Conservation (phyloP, 1,140 invertebrate species). For the Drosophila lacteicornis region DNA sequence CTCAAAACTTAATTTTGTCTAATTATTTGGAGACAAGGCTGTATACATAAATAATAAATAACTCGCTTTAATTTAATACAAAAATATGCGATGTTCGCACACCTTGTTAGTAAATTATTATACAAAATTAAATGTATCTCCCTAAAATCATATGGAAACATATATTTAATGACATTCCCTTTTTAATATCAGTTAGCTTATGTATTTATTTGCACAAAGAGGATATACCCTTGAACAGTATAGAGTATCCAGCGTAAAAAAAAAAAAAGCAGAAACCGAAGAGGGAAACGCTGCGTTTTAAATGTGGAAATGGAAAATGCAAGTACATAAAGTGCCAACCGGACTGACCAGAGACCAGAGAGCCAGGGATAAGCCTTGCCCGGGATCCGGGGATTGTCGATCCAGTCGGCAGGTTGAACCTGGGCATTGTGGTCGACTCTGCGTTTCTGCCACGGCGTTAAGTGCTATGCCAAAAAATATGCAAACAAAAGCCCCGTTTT, state of each 20-base stretch:
- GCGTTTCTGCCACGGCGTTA: constrained; percentile 35
- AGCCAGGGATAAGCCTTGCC: constrained; percentile 59
- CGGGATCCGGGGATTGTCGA: constrained; percentile 20
- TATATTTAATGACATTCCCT: too few relatives aligned
- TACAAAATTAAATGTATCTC: too few relatives aligned
- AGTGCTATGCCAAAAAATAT: constrained; percentile 64
- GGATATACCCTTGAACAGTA: not conserved
- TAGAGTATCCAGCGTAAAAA: not conserved
- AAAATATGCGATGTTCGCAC: too few relatives aligned
- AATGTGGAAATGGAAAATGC: constrained; percentile 68
- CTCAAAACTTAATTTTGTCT: too few relatives aligned
- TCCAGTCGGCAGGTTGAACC: constrained; percentile 27
- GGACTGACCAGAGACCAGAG: constrained; percentile 30
- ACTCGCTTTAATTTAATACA: too few relatives aligned
- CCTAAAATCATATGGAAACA: too few relatives aligned
- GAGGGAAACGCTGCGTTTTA: constrained; percentile 38
- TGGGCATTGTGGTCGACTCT: constrained; percentile 68
- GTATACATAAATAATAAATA: too few relatives aligned
- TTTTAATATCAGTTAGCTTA: too few relatives aligned
- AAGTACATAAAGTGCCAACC: constrained; percentile 52
- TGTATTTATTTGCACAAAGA: too few relatives aligned
- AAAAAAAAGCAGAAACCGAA: constrained; percentile 15
- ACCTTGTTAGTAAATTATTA: too few relatives aligned
- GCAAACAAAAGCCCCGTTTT: constrained; percentile 49
- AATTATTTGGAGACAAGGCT: too few relatives aligned